Percentiles rank a stretch among this genome's conserved stretches.
phyloP scores from a whole-genome alignment of 2,888 invertebrate species.

The Thecocarcelia acutangulata region DNA sequence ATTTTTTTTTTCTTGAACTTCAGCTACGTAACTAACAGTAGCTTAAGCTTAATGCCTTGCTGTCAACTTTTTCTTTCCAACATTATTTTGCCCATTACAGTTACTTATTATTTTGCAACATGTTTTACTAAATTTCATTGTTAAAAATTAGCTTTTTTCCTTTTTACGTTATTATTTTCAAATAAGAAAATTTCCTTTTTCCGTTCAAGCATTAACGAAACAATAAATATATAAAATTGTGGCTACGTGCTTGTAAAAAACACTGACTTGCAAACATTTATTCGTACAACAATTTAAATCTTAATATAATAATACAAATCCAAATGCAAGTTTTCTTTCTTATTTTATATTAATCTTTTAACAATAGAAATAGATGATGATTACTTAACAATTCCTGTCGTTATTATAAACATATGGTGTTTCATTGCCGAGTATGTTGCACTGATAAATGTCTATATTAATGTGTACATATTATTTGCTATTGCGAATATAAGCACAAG shows the following conservation, averaged over 20 bases:
- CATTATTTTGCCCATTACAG: not conserved
- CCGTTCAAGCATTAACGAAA: constrained; percentile 12
- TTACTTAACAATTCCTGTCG: constrained; percentile 43
- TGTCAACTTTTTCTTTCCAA: not conserved
- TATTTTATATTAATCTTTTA: constrained; percentile 39
- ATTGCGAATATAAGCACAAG: not conserved
- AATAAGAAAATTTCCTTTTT: constrained; percentile 31
- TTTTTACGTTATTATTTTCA: not conserved
- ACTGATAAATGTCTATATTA: constrained; percentile 16
- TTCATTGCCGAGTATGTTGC: not conserved
- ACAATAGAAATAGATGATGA: constrained; percentile 48
- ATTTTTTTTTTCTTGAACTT: too few species aligned
- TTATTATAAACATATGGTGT: constrained; percentile 37
- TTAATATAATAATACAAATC: too few species aligned
- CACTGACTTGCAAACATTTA: not conserved
- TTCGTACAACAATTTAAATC: not conserved
- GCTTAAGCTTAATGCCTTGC: too few species aligned
- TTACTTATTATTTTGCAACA: constrained; percentile 24
- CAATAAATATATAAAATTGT: constrained; percentile 5
- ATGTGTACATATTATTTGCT: not conserved
- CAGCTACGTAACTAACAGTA: too few species aligned
- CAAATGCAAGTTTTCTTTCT: not conserved
- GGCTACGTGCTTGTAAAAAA: constrained; percentile 6
- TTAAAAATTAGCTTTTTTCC: constrained; percentile 29
- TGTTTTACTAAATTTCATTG: constrained; percentile 35